These are phyloP conservation scores for Caenorhabditis briggsae DNA, from an alignment of 1,140 invertebrate species.

Conservation along the genomic window DNA sequence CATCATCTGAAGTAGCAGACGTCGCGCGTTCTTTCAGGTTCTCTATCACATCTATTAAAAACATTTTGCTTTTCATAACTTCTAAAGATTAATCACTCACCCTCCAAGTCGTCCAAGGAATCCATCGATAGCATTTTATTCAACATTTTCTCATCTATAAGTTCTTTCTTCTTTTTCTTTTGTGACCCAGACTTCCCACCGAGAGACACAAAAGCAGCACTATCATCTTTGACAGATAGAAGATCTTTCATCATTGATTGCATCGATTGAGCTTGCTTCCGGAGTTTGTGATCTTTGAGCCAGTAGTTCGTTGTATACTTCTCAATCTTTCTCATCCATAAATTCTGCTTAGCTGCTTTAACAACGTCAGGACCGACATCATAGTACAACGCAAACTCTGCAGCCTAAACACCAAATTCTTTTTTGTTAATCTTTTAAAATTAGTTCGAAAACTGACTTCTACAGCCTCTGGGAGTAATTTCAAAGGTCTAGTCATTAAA, in stretches of 20 bases:
- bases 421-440: not conserved
- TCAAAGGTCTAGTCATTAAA: not conserved
- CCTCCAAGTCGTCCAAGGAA: not conserved
- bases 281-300: conserved; percentile 7
- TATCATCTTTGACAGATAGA: conserved; percentile 15
- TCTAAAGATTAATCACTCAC: not conserved
- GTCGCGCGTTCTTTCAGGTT: no score
- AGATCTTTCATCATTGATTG: conserved; percentile 18
- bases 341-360: not conserved
- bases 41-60: no score
- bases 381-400: not conserved
- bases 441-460: not conserved
- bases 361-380: not conserved
- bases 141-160: not conserved
- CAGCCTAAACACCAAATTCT: not conserved
- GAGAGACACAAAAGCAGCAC: not conserved
- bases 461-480: not conserved
- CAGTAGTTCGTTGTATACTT: not conserved
- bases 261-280: conserved; percentile 9
- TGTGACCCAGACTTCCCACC: not conserved
- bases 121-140: not conserved
- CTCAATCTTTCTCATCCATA: conserved; percentile 20
- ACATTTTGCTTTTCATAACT: no score
- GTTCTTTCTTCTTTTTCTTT: not conserved
- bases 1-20: not conserved